Evolutionary conservation across 1,140 invertebrate species (phyloP), one percentile per base, ranked within the genome.

Genomic region (Drosophila pachea): DNA sequence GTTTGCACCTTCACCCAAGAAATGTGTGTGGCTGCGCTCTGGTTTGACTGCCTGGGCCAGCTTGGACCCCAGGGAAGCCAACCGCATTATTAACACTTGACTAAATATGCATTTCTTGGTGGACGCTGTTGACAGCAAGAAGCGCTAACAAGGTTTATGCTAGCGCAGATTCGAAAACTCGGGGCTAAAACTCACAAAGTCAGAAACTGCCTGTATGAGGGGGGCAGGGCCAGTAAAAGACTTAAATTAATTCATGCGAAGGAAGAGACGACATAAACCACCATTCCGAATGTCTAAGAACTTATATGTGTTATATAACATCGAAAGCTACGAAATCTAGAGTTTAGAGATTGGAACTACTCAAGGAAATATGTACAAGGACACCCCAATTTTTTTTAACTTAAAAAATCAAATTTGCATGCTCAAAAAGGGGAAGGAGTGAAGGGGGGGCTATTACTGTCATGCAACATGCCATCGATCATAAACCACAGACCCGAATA

Each of bases 81-180:
- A 70, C 77, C 83, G 64, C 74, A 87, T 88, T 88, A 88, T 88
- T 88, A 88, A 88, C 86, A 88, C 86, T 88, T 69, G 86, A 88
- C 86, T 88, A 70, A 88, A 88, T 88, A 88, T 88, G 87, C 86
- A 87, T 88, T 88, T 88, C 82, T 88, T 88, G 73, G 68, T 74
- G 65, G 72, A 83, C 75, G 61, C 64, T 67, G 78, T 83, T 73
- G 70, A 76, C 76, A 64, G 70, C 61, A 62, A 76, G 61, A 73
- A 79, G 79, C 69, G 78, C 58, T 86, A 84, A 86, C 81, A 84
- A 84, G 76, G 73, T 66, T 70, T 73, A 76, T 7, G 11, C 36
- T 38, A 9, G n/a, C 40, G 14, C n/a, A 12, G 14, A 42, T 42
- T 11, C n/a, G 5, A 42, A 43, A 3, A 22, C 1, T 22, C 22